Conservation (phyloP, 2,113 vertebrate genomes). For the Ia io region DNA sequence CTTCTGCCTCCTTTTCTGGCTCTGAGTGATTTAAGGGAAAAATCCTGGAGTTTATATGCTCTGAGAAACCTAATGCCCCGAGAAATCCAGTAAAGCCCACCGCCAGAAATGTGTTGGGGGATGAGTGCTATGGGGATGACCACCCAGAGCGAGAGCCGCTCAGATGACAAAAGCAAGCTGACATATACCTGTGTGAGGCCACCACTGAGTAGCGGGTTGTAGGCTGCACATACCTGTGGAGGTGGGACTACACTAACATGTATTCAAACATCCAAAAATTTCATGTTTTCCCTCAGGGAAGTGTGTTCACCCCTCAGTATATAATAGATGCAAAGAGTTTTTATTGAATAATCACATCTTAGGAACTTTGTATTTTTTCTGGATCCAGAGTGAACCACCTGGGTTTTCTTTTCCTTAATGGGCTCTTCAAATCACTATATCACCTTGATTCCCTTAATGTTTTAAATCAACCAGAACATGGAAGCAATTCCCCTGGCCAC, state of each 20-base stretch:
- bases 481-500: not conserved
- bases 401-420: not conserved
- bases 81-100: constrained; percentile 48
- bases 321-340: not conserved
- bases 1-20: constrained; percentile 32
- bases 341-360: not conserved
- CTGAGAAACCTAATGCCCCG: constrained; percentile 43
- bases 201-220: rapidly evolving
- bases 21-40: constrained; percentile 48
- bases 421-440: not conserved
- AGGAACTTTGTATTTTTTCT: not conserved
- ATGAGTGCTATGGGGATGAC: not conserved
- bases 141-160: not conserved
- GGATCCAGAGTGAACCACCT: not conserved
- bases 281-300: not conserved
- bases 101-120: not conserved
- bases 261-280: not conserved
- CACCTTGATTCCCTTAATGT: constrained; percentile 26
- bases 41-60: constrained; percentile 41
- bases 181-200: not conserved
- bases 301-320: not conserved
- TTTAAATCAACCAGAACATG: constrained; percentile 48
- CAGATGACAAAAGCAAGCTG: not conserved
- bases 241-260: not conserved
- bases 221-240: not conserved